Evolutionary conservation across 2,888 invertebrate genomes (phyloP).

Genomic region (Nomada fabriciana): DNA sequence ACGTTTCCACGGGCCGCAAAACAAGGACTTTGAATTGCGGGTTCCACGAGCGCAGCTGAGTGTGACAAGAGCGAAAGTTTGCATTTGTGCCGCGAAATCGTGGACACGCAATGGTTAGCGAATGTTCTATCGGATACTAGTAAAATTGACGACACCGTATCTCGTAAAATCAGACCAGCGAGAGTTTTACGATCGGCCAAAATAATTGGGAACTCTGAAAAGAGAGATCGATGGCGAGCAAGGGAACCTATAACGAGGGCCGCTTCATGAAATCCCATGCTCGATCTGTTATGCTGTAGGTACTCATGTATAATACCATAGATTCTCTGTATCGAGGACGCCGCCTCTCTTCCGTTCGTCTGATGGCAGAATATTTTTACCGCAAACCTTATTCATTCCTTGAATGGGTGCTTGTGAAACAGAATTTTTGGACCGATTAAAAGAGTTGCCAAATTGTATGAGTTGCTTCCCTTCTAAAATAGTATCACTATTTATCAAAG

Average conservation of each 20-base stretch:
- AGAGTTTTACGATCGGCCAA: conserved; percentile 50
- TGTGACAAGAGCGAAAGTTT: conserved; percentile 60
- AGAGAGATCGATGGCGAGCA: conserved; percentile 17
- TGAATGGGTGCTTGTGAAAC: too few relatives aligned
- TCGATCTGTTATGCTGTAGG: conserved; percentile 26
- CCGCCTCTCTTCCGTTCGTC: not conserved
- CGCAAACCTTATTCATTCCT: too few relatives aligned
- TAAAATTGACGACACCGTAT: conserved; percentile 51
- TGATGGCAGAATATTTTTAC: not conserved
- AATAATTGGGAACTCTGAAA: conserved; percentile 51
- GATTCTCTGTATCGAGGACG: not conserved
- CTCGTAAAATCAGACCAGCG: conserved; percentile 56
- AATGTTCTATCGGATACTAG: conserved; percentile 49
- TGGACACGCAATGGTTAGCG: conserved; percentile 28
- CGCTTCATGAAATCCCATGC: conserved; percentile 18
- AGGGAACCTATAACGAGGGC: conserved; percentile 13
- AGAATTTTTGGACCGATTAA: too few relatives aligned
- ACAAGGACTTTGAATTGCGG: conserved; percentile 58
- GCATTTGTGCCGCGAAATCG: conserved; percentile 56
- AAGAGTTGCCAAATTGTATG: too few relatives aligned
- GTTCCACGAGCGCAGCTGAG: conserved; percentile 51
- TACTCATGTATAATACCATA: not conserved
- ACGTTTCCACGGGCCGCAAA: conserved; percentile 56
- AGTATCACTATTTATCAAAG: too few relatives aligned
- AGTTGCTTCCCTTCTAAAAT: too few relatives aligned